phyloP scores from a whole-genome alignment of 2,888 invertebrate genomes.

The Acleris literana region DNA sequence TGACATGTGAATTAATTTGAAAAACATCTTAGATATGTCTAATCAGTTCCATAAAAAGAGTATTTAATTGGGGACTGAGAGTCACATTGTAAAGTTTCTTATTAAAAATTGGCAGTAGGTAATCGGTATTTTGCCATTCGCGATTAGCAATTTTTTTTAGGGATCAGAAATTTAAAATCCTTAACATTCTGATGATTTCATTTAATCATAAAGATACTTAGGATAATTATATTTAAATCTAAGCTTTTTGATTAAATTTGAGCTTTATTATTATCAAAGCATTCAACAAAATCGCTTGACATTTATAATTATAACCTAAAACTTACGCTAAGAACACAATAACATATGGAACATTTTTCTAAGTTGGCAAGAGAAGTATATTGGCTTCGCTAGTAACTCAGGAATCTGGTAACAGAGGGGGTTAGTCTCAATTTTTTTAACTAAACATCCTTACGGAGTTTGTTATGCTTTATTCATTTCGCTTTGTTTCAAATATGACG shows the following conservation, averaged over 20 bases:
- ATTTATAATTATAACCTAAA: not conserved
- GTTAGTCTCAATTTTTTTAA: not conserved
- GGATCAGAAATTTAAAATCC: too few species aligned
- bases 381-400: not conserved
- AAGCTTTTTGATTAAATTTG: constrained; percentile 5
- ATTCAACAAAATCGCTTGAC: not conserved
- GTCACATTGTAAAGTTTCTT: too few species aligned
- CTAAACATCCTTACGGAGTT: too few species aligned
- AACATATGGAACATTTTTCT: constrained; percentile 12
- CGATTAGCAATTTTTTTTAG: too few species aligned
- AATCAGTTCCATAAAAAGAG: not conserved
- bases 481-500: too few species aligned
- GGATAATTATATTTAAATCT: not conserved
- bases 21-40: constrained; percentile 3
- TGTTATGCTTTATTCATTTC: too few species aligned
- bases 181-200: too few species aligned
- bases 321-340: constrained; percentile 29
- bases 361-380: constrained; percentile 15
- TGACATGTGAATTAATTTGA: constrained; percentile 32
- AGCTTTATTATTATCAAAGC: constrained; percentile 17
- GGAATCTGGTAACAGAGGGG: not conserved
- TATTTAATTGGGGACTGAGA: too few species aligned
- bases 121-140: too few species aligned
- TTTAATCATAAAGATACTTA: too few species aligned
- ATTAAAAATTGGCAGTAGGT: too few species aligned